Conservation (phyloP, 2,797 vertebrate genomes). For the Novumbra hubbsi region DNA sequence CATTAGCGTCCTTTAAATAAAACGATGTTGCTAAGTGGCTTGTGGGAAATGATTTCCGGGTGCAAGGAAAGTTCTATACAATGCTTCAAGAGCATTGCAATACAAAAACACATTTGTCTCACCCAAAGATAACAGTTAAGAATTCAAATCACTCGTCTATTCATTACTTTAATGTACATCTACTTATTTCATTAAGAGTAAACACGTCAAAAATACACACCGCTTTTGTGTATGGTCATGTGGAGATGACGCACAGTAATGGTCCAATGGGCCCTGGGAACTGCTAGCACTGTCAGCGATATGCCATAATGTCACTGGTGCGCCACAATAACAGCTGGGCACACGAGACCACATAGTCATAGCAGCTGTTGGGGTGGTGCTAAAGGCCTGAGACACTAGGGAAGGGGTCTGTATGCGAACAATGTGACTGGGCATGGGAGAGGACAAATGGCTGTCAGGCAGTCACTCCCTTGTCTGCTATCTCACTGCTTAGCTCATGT, state of each 20-base stretch:
- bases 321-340: slow-evolving; percentile 56
- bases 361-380: slow-evolving; percentile 62
- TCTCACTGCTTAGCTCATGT: not conserved
- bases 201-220: not conserved
- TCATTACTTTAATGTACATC: not conserved
- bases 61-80: not conserved
- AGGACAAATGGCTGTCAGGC: slow-evolving; percentile 19
- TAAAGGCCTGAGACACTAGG: slow-evolving; percentile 20
- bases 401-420: slow-evolving; percentile 52
- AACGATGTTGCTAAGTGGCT: not conserved
- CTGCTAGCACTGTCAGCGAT: slow-evolving; percentile 38
- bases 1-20: not conserved
- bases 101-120: not conserved
- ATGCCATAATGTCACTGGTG: slow-evolving; percentile 15
- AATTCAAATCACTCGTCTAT: slow-evolving; percentile 9
- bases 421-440: slow-evolving; percentile 49
- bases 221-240: slow-evolving; percentile 13
- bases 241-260: slow-evolving; percentile 23
- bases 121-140: not conserved
- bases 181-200: not conserved
- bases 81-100: not conserved
- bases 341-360: slow-evolving; percentile 42
- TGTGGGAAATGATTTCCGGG: not conserved
- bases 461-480: not conserved
- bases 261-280: slow-evolving; percentile 27